Base-by-base conservation (phyloP, 2,797 vertebrate species). In the Pseudomugil gertrudae region DNA sequence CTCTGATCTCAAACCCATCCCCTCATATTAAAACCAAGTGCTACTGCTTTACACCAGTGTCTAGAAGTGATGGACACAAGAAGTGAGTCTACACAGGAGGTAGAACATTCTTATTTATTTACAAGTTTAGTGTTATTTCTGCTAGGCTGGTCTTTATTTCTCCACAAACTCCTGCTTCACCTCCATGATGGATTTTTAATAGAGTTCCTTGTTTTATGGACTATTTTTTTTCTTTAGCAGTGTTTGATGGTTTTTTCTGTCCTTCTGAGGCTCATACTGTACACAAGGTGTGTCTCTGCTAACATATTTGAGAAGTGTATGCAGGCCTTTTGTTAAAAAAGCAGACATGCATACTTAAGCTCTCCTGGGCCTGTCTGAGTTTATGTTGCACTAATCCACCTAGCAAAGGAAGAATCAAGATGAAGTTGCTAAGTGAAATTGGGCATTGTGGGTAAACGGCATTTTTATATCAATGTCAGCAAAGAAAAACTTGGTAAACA, bases 281-380 rank as follows among this genome's bases (percentile, higher is more conserved):
- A 30, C 10, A 58, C 32, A 48, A 73, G 80, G 72, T 3, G 68
- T 84, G 76, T 63, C 77, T 63, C 45, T 74, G 26, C 62, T 57
- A 53, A 66, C 66, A 68, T 19, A 8, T 26, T 63, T 73, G 32
- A 35, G 23, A 40, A 23, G 15, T 38, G 74, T 53, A 45, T 0
- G 1, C 52, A 52, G 30, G n/a, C 59, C 68, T 72, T 60, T 30
- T 15, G 8, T 60, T 76, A 45, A 63, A 68, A 76, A 66, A 80
- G 62, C 66, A 78, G 77, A 83, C 64, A 80, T 50, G n/a, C 32
- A 55, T 60, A 53, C 35, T 63, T 60, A 27, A 51, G 51, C 65
- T 59, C 76, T 61, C 38, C 57, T 53, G 23, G 26, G 48, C 66
- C 59, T 68, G 24, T 71, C 51, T 76, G 56, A 57, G 51, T 78